A percentile compares a stretch with the other conserved stretches of the same genome.
These are phyloP conservation scores for Numenius phaeopus DNA, from an alignment of 2,797 vertebrate species.

Conservation along the genomic window DNA sequence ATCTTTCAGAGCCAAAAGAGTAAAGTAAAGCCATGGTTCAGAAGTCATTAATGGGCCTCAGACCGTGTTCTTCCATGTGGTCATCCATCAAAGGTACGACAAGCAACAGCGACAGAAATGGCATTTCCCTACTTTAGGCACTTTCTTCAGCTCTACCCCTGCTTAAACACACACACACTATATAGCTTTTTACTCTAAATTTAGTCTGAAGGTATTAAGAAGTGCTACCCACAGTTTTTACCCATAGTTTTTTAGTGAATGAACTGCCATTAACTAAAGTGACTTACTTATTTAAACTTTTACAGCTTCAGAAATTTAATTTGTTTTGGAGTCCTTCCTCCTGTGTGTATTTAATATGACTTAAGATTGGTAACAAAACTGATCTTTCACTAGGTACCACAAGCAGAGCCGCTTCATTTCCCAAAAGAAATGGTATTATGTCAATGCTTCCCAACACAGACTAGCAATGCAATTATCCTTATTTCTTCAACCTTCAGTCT, in stretches of 20 bases:
- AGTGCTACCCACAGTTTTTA: not conserved
- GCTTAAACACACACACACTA: not conserved
- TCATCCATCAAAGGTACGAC: not conserved
- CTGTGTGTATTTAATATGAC: not conserved
- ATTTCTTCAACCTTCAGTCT: not conserved
- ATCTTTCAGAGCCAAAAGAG: not conserved
- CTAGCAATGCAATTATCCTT: not conserved
- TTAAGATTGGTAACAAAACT: not conserved
- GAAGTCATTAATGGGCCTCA: not conserved
- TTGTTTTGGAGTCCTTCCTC: not conserved
- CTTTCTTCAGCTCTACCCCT: rapidly evolving
- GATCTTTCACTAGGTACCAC: not conserved
- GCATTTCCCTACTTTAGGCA: not conserved
- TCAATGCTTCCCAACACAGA: not conserved
- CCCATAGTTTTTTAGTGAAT: not conserved
- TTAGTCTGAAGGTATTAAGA: not conserved
- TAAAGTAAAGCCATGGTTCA: not conserved
- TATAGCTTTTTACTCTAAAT: not conserved
- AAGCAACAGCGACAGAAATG: not conserved
- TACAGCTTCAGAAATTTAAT: not conserved
- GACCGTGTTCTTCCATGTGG: not conserved
- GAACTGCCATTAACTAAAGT: not conserved
- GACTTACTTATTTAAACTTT: not conserved
- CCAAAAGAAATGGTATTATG: not conserved
- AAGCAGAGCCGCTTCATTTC: not conserved